These are phyloP conservation scores for Falcaria lacertinaria DNA, from an alignment of 2,888 invertebrate genomes.

Conservation along the genomic window DNA sequence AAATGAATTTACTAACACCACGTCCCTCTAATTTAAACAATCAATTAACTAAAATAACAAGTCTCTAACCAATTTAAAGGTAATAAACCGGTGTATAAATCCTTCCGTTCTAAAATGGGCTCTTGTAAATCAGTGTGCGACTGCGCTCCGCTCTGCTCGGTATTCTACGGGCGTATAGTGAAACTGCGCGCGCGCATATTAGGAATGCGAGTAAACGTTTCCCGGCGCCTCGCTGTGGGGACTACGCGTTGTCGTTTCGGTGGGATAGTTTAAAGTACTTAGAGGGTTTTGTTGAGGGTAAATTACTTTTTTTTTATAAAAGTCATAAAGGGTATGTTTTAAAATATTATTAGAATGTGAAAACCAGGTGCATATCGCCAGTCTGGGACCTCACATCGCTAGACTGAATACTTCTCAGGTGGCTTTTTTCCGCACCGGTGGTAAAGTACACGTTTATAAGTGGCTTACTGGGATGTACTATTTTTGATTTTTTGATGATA, in stretches of 20 bases:
- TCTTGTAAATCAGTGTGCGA: constrained; percentile 22
- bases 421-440: too few relatives aligned
- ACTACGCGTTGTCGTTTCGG: constrained; percentile 12
- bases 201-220: constrained; percentile 74
- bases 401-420: too few relatives aligned
- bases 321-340: constrained; percentile 12
- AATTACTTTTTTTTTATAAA: too few relatives aligned
- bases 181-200: constrained; percentile 57
- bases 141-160: constrained; percentile 22
- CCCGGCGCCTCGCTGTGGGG: constrained; percentile 31
- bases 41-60: constrained; percentile 8
- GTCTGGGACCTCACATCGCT: too few relatives aligned
- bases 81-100: constrained; percentile 24
- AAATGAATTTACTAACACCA: background rate
- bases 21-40: background rate
- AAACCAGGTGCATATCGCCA: too few relatives aligned
- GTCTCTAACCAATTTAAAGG: constrained; percentile 20
- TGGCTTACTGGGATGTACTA: too few relatives aligned
- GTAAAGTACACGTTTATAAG: too few relatives aligned
- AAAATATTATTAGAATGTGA: too few relatives aligned
- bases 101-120: constrained; percentile 29
- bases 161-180: constrained; percentile 59
- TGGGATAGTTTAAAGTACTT: constrained; percentile 2
- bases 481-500: too few relatives aligned
- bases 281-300: too few relatives aligned